Base-by-base conservation (phyloP, 2,888 invertebrate genomes). In the Callyntrura sp. region DNA sequence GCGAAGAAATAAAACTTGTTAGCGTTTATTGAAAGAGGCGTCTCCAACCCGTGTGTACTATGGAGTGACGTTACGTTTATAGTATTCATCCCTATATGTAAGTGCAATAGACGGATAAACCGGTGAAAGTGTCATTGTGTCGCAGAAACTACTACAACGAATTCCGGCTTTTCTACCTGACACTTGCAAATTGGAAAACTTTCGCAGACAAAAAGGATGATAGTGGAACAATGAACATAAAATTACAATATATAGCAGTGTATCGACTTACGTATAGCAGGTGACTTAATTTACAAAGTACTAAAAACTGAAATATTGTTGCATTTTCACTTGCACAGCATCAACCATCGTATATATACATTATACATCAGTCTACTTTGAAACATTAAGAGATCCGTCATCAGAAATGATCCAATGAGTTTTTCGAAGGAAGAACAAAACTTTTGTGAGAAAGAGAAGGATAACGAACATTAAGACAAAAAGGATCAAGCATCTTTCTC, bases 161-260 rank as follows among this genome's bases (percentile, higher is more conserved):
- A 51, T 60, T 60, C 11, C 76, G 2, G n/a, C 48, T 25, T 45
- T 81, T 81, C 78, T 68, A 89, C 83, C 89, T 89, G 89, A 89
- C 89, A 89, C 89, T 85, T 89, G 84, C 78, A 84, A 89, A 89
- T 89, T 89, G 89, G 89, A 89, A 89, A 89, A 89, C 78, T 89
- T 89, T 89, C 84, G 17, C 87, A 11, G 23, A 11, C 45, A 60
- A 88, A 82, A 88, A 82, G 35, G 48, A 43, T 9, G 73, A 45
- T 82, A 55, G 70, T 79, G 55, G 23, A 70, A 82, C 70, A 88
- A 60, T 20, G 17, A 60, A 4, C 14, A 45, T 45, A 70, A 20
- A 60, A n/a, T 62, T 6, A 5, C 23, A 62, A 8, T n/a, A n/a
- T n/a, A n/a, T n/a, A n/a, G n/a, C n/a, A n/a, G n/a, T n/a, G n/a